Evolutionary conservation across 2,888 invertebrate species (phyloP), one percentile per base, ranked within the genome.

Genomic region (Drosophila flavopinicola): DNA sequence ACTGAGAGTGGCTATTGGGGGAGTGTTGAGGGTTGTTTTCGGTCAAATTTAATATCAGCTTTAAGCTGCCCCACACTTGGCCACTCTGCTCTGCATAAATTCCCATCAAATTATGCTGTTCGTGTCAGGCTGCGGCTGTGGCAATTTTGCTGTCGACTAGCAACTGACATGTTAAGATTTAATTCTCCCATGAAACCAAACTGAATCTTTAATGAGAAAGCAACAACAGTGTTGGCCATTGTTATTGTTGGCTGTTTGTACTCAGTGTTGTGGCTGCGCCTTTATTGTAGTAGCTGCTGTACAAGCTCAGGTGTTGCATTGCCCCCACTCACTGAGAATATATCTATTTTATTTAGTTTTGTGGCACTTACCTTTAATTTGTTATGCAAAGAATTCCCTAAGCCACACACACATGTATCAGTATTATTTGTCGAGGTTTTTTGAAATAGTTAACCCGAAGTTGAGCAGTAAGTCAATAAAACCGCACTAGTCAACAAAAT

Each of bases 131-230:
- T 52, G 54, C 25, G 49, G 41, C 41, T 64, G 45, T 32, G 61
- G 49, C 61, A 32, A 63, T 49, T 42, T 59, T 61, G n/a, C 29
- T 38, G 51, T 54, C 57, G 44, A 59, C 65, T 66, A 65, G 72
- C 75, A 63, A 53, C 66, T 60, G 64, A 33, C 47, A 52, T 73
- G 73, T 76, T 83, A 80, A 75, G 83, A 87, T 83, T 87, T 85
- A 88, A 88, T 78, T 77, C 88, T 87, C 76, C 78, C 80, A 54
- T 72, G 88, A 74, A 88, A 80, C 76, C 80, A 66, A 78, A 85
- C 85, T 85, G 88, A 85, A 88, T 88, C 76, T 85, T 85, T 88
- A 88, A 88, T 88, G 88, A 78, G 71, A 66, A 71, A 53, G 61
- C 78, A 68, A 65, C 66, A 65, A 68, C 54, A 66, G 66, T 68